A percentile compares a stretch with the other conserved stretches of the same genome.
Evolutionary conservation across 2,888 invertebrate genomes (phyloP).

Genomic region (Leptopilina myrica): DNA sequence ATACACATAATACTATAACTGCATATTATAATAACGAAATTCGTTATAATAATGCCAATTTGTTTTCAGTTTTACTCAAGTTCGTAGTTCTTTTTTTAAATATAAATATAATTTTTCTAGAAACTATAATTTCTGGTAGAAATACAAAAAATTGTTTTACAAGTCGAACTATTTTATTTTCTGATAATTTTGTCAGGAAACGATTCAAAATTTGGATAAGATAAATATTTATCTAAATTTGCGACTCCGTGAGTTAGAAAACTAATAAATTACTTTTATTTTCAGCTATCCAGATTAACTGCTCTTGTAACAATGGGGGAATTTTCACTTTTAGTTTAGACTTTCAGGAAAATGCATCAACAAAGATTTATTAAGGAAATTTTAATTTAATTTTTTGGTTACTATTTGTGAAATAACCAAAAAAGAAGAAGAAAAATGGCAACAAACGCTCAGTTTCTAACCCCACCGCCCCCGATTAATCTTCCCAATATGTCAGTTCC

Average conservation of each 20-base stretch:
- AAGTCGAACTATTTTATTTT: too few relatives aligned
- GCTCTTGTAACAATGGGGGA: neutral
- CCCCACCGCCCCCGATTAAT: slow-evolving; percentile 70
- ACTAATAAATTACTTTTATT: neutral
- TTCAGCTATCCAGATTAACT: neutral
- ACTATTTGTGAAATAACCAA: neutral
- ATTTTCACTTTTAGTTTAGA: neutral
- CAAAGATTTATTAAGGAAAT: neutral
- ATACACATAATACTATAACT: too few relatives aligned
- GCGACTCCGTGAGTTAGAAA: too few relatives aligned
- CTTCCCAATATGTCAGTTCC: slow-evolving; percentile 78
- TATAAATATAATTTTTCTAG: too few relatives aligned
- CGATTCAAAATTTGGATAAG: too few relatives aligned
- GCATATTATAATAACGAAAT: neutral
- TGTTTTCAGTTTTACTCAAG: neutral
- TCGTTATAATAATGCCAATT: neutral
- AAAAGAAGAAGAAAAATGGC: slow-evolving; percentile 62
- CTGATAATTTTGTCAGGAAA: too few relatives aligned
- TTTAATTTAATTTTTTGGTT: slow-evolving; percentile 5
- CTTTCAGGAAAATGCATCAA: neutral
- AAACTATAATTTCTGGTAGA: too few relatives aligned
- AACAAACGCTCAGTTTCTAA: slow-evolving; percentile 70
- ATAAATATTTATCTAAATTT: too few relatives aligned
- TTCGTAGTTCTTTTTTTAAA: neutral
- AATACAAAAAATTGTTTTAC: too few relatives aligned